Conservation (phyloP, 2,797 vertebrate species). For the Acanthis flammea region DNA sequence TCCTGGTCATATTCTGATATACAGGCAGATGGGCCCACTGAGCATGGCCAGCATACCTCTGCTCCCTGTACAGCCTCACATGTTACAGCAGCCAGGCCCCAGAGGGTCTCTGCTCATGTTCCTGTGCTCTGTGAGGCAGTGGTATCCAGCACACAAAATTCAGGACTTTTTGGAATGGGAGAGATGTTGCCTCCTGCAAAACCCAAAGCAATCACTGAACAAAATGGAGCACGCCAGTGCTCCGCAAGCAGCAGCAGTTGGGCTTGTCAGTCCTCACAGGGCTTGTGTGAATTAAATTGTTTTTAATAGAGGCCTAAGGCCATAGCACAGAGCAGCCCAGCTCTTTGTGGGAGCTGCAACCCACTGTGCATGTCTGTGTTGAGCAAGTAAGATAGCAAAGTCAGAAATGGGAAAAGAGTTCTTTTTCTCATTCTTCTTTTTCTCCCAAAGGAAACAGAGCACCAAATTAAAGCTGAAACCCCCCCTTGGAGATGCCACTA, state of each 20-base stretch:
- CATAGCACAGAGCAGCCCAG: constrained; percentile 38
- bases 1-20: neutral
- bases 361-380: neutral
- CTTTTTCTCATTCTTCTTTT: neutral
- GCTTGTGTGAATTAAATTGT: constrained; percentile 48
- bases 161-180: neutral
- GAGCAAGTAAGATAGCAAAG: neutral
- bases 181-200: neutral
- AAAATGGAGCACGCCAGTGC: constrained; percentile 22
- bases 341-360: constrained; percentile 27
- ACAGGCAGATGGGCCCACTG: neutral
- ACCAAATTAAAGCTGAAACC: neutral
- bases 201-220: constrained; percentile 32
- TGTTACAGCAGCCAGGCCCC: neutral
- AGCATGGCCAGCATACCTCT: neutral
- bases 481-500: neutral
- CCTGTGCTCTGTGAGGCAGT: neutral
- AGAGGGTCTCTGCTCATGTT: rapidly evolving
- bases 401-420: neutral
- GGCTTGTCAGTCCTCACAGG: constrained; percentile 54
- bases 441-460: neutral
- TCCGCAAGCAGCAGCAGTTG: constrained; percentile 5
- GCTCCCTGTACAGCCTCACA: neutral
- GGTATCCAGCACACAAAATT: neutral
- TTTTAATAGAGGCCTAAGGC: constrained; percentile 61